Evolutionary conservation across 2,888 invertebrate genomes (phyloP), one percentile per base, ranked within the genome.

Genomic region (Hirtodrosophila cameraria): DNA sequence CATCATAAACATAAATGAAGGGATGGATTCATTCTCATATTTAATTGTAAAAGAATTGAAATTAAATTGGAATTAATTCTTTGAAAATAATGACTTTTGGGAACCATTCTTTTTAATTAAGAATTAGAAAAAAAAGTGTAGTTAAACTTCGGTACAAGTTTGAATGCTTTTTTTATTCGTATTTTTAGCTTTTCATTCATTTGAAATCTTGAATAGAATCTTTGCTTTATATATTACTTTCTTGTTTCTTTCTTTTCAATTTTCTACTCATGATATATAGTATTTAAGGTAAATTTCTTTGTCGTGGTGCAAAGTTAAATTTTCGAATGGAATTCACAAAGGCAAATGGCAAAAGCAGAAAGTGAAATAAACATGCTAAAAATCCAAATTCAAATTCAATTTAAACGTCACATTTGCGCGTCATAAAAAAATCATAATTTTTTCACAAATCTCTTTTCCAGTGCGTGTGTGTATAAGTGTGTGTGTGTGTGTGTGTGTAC

Each of bases 311-410:
- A 41, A 33, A 42, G 52, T 5, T 13, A 15, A 54, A 30, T 42
- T 49, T 52, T 61, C 11, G 23, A 36, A 27, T 43, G 31, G 33
- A 50, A 41, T 28, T 23, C 23, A 13, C n/a, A 20, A 9, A 13
- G 50, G 20, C 38, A 45, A 57, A n/a, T n/a, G n/a, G n/a, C n/a
- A n/a, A n/a, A n/a, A n/a, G n/a, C n/a, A n/a, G n/a, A n/a, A 52
- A 33, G 45, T 33, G 62, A 60, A 60, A 61, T 72, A 62, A 61
- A 70, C 55, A 79, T 67, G 42, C 60, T 39, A 38, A 41, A 73
- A n/a, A n/a, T n/a, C n/a, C n/a, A n/a, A 65, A 68, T 57, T 31
- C 54, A 71, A 75, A 79, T 76, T 79, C 54, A 83, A 83, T 83
- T 69, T 61, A 58, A 73, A 59, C 66, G 58, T 75, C 86, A 57